phyloP scores from a whole-genome alignment of 64 coral and sea anemone genomes.

The Dendronephthya gigantea region DNA sequence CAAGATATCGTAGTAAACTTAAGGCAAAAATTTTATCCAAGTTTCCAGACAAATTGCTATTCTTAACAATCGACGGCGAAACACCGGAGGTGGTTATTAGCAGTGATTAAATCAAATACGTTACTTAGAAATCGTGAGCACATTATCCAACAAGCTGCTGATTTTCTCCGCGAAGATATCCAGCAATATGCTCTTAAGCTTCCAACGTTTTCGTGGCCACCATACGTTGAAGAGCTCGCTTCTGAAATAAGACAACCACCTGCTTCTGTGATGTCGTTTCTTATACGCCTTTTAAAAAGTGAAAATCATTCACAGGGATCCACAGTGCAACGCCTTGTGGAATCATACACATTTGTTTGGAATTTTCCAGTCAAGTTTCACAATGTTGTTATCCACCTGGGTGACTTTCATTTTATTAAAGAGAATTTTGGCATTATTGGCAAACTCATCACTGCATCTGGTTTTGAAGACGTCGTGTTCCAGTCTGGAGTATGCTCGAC shows the following conservation, averaged over 20 bases:
- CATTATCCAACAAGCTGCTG: background rate
- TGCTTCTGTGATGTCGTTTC: background rate
- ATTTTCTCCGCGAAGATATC: background rate
- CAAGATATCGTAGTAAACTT: background rate
- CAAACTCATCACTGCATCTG: background rate
- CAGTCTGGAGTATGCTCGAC: background rate
- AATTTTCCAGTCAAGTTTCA: background rate
- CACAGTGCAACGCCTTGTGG: background rate
- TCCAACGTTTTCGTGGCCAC: background rate
- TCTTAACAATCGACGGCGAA: background rate
- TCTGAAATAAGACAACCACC: background rate
- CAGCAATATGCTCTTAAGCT: background rate
- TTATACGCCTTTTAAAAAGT: background rate
- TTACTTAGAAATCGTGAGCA: background rate
- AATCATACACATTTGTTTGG: background rate
- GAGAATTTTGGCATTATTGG: background rate
- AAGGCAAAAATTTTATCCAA: background rate
- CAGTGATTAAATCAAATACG: background rate
- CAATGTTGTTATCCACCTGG: background rate
- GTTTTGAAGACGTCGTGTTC: background rate
- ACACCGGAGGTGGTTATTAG: background rate
- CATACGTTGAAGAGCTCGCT: background rate
- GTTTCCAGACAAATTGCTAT: background rate
- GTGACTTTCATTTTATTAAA: background rate
- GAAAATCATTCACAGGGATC: background rate